Conservation (phyloP, 2,888 invertebrate genomes). For the Cosmopolites sordidus region DNA sequence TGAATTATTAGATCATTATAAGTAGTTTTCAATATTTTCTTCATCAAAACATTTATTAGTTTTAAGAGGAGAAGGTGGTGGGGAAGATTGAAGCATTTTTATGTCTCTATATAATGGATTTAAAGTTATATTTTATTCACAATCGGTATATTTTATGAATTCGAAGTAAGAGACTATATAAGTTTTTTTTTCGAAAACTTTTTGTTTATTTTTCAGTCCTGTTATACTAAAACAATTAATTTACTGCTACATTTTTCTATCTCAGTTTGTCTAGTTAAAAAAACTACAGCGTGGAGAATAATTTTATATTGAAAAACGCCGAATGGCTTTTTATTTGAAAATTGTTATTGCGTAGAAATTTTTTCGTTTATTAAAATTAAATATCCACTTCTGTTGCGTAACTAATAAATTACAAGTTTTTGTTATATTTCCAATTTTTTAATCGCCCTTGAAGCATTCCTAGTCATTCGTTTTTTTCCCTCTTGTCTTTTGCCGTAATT, state of each 20-base stretch:
- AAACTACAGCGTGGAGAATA: constrained; percentile 14
- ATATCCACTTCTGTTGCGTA: constrained; percentile 24
- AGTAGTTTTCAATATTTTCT: too few species aligned
- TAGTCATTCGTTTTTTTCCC: constrained; percentile 21
- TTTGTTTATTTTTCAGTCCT: constrained; percentile 8
- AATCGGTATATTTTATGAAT: too few species aligned
- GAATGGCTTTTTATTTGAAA: constrained; percentile 14
- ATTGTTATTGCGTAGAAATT: constrained; percentile 22
- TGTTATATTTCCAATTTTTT: constrained; percentile 24
- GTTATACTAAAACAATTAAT: constrained; percentile 18
- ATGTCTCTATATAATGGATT: too few species aligned
- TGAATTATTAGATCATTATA: too few species aligned
- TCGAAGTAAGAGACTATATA: too few species aligned
- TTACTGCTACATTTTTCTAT: constrained; percentile 12
- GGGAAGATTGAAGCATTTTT: too few species aligned
- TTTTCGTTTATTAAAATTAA: constrained; percentile 24
- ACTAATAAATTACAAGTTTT: constrained; percentile 25
- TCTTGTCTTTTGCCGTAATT: constrained; percentile 2
- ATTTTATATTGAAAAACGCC: constrained; percentile 14
- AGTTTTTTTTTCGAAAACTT: not conserved
- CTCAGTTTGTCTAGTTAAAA: constrained; percentile 2
- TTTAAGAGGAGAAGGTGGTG: too few species aligned
- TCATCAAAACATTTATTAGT: too few species aligned
- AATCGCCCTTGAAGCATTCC: constrained; percentile 24
- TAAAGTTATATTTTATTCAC: too few species aligned